Percentiles rank a stretch among this genome's conserved stretches.
These are phyloP conservation scores for Ecliptopera silaceata DNA, from an alignment of 2,888 invertebrate species.

Conservation along the genomic window DNA sequence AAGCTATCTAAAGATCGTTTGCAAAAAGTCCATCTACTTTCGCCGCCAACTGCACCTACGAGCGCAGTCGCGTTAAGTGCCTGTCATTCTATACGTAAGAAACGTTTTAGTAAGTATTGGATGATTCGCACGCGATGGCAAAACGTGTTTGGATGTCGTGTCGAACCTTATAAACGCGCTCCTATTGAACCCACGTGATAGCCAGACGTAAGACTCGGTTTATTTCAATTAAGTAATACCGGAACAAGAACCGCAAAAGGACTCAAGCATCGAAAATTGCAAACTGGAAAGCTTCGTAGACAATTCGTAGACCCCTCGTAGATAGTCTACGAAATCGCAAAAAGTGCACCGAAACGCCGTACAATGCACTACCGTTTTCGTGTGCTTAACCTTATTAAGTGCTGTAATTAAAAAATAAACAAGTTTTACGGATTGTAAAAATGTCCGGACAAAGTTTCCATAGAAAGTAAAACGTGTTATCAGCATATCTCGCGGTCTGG, in stretches of 20 bases:
- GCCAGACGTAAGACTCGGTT: too few species aligned
- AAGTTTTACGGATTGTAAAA: constrained; percentile 17
- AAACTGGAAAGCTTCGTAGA: constrained; percentile 9
- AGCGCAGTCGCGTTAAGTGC: background rate
- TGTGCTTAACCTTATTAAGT: background rate
- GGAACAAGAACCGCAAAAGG: too few species aligned
- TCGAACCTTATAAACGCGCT: background rate
- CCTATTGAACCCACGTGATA: background rate
- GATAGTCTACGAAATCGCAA: constrained; percentile 22
- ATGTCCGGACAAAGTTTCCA: constrained; percentile 29
- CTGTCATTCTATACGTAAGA: background rate
- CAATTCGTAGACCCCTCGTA: constrained; percentile 25
- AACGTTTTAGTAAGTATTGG: background rate
- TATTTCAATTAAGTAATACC: too few species aligned
- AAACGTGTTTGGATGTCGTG: background rate
- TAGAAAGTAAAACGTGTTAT: constrained; percentile 33
- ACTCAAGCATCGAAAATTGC: background rate
- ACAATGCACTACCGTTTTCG: background rate
- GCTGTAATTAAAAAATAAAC: constrained; percentile 19
- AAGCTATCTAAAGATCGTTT: too few species aligned
- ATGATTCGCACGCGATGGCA: background rate
- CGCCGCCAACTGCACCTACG: background rate
- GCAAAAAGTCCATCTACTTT: background rate
- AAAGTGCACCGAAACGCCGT: constrained; percentile 4
- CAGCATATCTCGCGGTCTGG: constrained; percentile 30